Conservation (phyloP, 2,797 vertebrate genomes). For the Ctenopoma multispine region DNA sequence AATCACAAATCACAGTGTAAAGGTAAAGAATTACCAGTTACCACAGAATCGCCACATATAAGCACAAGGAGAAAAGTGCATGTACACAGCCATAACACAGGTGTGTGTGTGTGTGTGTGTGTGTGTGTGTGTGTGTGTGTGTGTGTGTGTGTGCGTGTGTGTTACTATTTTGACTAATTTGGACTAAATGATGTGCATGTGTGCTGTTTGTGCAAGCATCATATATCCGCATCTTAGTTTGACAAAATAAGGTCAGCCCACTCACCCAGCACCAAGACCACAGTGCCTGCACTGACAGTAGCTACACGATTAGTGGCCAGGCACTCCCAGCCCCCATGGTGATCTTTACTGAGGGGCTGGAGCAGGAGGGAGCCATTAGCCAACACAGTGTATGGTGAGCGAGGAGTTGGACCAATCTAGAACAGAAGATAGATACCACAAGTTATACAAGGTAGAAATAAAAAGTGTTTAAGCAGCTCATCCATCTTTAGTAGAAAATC, state of each 20-base stretch:
- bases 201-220: neutral
- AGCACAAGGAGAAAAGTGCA: too few relatives aligned
- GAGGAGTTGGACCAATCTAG: conserved; percentile 87
- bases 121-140: neutral
- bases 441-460: neutral
- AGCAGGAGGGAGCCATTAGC: conserved; percentile 90
- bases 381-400: conserved; percentile 81
- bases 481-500: neutral
- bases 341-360: conserved; percentile 89
- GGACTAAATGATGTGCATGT: neutral
- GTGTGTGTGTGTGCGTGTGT: too few relatives aligned
- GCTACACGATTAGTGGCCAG: conserved; percentile 90
- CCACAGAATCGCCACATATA: too few relatives aligned
- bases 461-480: neutral
- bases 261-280: conserved; percentile 92
- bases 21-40: too few relatives aligned
- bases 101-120: too few relatives aligned
- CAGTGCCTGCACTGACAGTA: conserved; percentile 84
- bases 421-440: conserved; percentile 2
- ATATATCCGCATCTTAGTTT: neutral
- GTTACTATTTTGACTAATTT: too few relatives aligned
- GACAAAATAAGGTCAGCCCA: neutral
- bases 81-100: too few relatives aligned
- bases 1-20: too few relatives aligned
- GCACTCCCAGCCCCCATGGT: conserved; percentile 94